Conservation (phyloP, 1,140 invertebrate species). For the Euwallacea fornicatus region DNA sequence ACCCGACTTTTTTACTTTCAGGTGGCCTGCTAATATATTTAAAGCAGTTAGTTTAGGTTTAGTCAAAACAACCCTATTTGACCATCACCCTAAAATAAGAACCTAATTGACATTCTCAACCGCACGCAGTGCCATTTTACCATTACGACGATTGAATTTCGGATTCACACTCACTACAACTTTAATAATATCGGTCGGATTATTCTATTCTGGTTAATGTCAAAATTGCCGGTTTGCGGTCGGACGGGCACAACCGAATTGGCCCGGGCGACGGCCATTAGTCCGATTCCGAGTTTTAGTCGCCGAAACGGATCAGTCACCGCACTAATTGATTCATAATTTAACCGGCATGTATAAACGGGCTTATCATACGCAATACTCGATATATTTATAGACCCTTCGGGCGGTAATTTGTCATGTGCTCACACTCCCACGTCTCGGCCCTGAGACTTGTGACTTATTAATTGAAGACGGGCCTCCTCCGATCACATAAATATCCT, state of each 20-base stretch:
- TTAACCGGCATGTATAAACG: neutral
- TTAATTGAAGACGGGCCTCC: slow-evolving; percentile 16
- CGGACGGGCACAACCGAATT: neutral
- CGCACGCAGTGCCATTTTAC: slow-evolving; percentile 3
- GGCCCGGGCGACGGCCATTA: neutral
- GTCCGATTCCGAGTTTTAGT: neutral
- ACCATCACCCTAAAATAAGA: neutral
- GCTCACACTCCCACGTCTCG: slow-evolving; percentile 14
- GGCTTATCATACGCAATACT: neutral
- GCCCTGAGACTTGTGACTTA: slow-evolving; percentile 11
- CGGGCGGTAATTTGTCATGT: slow-evolving; percentile 6
- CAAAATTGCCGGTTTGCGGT: neutral
- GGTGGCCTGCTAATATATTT: no score
- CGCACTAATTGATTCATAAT: neutral
- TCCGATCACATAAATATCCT: slow-evolving; percentile 23
- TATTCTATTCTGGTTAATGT: slow-evolving; percentile 7
- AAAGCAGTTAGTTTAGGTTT: no score
- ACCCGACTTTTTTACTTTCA: no score
- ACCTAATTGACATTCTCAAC: slow-evolving; percentile 1
- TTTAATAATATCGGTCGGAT: slow-evolving; percentile 11
- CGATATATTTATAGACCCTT: neutral
- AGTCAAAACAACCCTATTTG: no score
- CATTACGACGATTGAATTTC: slow-evolving; percentile 6
- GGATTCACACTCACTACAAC: slow-evolving; percentile 1
- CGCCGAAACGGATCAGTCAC: neutral